Evolutionary conservation across 1,140 invertebrate species (phyloP), one percentile per base, ranked within the genome.

Genomic region (Phymastichus coffea): DNA sequence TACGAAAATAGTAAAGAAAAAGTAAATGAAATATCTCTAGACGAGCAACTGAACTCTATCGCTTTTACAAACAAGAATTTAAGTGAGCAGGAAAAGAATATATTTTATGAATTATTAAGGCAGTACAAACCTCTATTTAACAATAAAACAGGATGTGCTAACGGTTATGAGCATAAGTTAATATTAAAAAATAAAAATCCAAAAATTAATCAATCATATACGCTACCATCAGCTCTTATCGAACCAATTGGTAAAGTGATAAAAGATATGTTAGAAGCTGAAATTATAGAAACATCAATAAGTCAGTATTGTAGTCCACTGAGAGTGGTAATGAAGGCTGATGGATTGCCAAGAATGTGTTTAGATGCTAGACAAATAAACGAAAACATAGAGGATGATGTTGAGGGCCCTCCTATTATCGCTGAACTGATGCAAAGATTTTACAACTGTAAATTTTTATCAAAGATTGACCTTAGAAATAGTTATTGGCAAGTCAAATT

Each of bases 221-320:
- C 64, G 0, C 54, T 72, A 9, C 68, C 67, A 0, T 44, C 54
- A 20, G 14, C 48, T 15, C 19, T 64, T 3, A 43, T 66, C 0
- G 33, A 52, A 7, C 57, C 49, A 26, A 65, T 67, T 0, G 54
- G 63, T 20, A n/a, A 23, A 8, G 41, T 56, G n/a, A 57, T 72
- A 22, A 17, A 61, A 12, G 48, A 49, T 17, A 69, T 68, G 62
- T 15, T 73, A 17, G 9, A 59, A 9, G 23, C 53, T 3, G 52
- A 55, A 4, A 57, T 61, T 14, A 63, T 66, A 15, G 66, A 70
- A 44, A 40, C 65, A 8, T 64, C 67, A 12, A 23, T 48, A 4
- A 74, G 70, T 15, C 64, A 67, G 2, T 75, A 68, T 59, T 67
- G 67, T 59, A 78, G 70, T 57, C 74, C 72, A 2, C 48, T 77